Conservation (phyloP, 1,140 invertebrate species). For the Drosophila tristis region DNA sequence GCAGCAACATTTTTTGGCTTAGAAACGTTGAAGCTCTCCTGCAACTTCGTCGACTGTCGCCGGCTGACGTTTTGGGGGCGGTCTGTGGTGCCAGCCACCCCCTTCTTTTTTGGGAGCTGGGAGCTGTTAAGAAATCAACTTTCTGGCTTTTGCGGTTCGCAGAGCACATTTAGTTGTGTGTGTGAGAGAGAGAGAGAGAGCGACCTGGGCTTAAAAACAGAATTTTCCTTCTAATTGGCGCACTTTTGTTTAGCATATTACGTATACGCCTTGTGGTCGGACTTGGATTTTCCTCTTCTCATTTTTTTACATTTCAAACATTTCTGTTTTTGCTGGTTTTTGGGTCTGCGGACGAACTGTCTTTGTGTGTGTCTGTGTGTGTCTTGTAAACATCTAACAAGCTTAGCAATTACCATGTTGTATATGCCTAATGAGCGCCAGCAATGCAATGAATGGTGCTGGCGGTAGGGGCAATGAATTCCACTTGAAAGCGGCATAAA, state of each 20-base stretch:
- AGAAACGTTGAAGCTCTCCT: slow-evolving; percentile 22
- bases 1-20: slow-evolving; percentile 59
- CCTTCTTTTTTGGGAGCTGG: slow-evolving; percentile 17
- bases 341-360: too few relatives aligned
- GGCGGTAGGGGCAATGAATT: too few relatives aligned
- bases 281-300: slow-evolving; percentile 11
- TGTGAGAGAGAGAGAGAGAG: slow-evolving; percentile 2
- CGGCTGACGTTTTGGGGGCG: slow-evolving; percentile 50
- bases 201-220: slow-evolving; percentile 72
- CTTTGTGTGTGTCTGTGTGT: slow-evolving; percentile 14
- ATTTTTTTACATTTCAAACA: neutral
- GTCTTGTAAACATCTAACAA: slow-evolving; percentile 71
- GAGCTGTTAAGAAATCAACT: slow-evolving; percentile 79
- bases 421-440: slow-evolving; percentile 39
- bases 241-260: slow-evolving; percentile 79
- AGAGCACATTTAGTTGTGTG: slow-evolving; percentile 48
- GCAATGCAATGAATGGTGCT: slow-evolving; percentile 8
- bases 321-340: slow-evolving; percentile 13
- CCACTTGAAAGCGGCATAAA: neutral
- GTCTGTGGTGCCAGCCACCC: slow-evolving; percentile 34
- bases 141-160: slow-evolving; percentile 70
- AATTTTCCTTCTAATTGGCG: slow-evolving; percentile 78
- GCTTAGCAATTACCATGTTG: slow-evolving; percentile 68
- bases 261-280: slow-evolving; percentile 41
- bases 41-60: slow-evolving; percentile 36